phyloP scores from a whole-genome alignment of 2,113 vertebrate species.

The Smithornis capensis region DNA sequence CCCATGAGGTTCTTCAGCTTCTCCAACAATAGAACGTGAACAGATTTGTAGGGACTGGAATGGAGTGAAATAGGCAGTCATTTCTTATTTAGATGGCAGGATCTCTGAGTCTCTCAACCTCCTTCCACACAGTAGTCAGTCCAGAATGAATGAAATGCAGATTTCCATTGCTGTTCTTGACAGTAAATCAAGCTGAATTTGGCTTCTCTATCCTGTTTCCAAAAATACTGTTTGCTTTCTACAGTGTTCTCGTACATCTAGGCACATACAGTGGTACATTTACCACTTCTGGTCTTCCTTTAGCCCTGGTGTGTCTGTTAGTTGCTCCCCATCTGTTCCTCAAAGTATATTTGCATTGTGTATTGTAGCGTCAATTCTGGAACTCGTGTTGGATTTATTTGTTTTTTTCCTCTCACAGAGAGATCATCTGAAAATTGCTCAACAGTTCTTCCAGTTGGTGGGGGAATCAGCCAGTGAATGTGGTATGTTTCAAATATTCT shows the following conservation, averaged over 20 bases:
- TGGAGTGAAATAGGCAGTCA: background rate
- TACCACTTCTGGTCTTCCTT: background rate
- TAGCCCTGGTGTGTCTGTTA: background rate
- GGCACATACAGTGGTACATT: background rate
- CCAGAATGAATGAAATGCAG: background rate
- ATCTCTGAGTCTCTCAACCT: background rate
- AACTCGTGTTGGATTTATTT: background rate
- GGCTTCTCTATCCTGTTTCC: background rate
- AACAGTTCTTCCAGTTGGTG: constrained; percentile 96
- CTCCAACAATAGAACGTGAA: background rate
- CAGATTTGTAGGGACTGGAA: background rate
- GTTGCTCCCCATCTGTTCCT: background rate
- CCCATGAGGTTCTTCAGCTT: background rate
- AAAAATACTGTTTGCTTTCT: background rate
- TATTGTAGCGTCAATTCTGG: background rate
- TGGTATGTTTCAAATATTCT: constrained; percentile 74
- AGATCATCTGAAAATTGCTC: constrained; percentile 94
- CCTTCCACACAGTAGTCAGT: background rate
- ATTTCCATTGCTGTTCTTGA: background rate
- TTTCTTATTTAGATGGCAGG: background rate
- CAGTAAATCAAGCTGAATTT: background rate
- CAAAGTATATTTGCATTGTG: background rate
- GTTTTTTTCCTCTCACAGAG: constrained; percentile 74
- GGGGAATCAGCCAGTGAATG: constrained; percentile 97
- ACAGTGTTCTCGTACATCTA: background rate